phyloP scores from a whole-genome alignment of 2,113 vertebrate species.

The Clupea harengus region DNA sequence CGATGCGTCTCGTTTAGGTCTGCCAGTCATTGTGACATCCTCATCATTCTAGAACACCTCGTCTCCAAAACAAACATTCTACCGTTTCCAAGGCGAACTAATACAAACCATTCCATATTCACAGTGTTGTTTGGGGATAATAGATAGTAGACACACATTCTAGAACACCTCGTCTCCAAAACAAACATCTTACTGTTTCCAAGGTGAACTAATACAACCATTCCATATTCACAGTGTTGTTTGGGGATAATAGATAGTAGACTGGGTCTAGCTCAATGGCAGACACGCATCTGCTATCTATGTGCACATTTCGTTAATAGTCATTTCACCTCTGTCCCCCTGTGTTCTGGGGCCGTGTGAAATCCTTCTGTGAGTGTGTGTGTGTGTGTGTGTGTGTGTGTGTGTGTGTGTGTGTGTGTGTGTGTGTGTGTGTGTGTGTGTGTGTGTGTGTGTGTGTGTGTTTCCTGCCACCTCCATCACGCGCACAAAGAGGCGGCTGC shows the following conservation, averaged over 20 bases:
- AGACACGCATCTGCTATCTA: no score
- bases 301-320: no score
- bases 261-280: no score
- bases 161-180: neutral
- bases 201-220: neutral
- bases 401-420: no score
- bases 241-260: neutral
- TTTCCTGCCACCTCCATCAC: no score
- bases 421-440: no score
- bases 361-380: no score
- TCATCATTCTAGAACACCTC: neutral
- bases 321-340: no score
- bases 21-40: neutral
- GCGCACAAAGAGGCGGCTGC: neutral
- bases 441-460: no score
- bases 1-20: neutral
- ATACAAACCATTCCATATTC: neutral
- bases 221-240: neutral
- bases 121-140: neutral
- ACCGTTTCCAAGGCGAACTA: neutral
- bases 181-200: neutral
- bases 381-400: no score
- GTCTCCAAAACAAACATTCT: neutral
- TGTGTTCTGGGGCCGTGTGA: no score
- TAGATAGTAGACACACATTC: neutral